Conservation (phyloP, 2,888 invertebrate species). For the Cryptus armator region DNA sequence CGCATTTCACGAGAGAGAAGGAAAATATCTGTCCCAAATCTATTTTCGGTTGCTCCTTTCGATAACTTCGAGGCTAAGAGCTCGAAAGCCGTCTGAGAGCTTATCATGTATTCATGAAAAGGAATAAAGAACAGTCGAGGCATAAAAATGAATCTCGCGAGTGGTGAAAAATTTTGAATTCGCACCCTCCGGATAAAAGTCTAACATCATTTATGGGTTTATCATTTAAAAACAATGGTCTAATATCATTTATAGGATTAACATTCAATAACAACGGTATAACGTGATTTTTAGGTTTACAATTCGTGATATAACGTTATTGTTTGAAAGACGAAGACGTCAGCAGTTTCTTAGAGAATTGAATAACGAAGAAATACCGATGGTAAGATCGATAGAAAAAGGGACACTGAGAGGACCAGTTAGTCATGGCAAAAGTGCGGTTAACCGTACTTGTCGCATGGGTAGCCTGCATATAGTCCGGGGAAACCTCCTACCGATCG, state of each 20-base stretch:
- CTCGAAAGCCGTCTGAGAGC: neutral
- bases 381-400: conserved; percentile 38
- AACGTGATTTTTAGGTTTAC: neutral
- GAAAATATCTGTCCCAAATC: neutral
- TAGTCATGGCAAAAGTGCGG: conserved; percentile 7
- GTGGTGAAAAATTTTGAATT: neutral
- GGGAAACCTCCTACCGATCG: conserved; percentile 55
- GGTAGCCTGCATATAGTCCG: conserved; percentile 35
- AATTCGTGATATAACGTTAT: neutral
- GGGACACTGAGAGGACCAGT: conserved; percentile 25
- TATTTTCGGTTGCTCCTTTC: neutral
- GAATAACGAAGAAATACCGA: neutral
- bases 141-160: neutral
- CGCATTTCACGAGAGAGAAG: neutral
- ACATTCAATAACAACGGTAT: neutral
- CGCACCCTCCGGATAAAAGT: neutral
- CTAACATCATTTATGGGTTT: neutral
- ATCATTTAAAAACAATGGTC: neutral
- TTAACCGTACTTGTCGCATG: conserved; percentile 31
- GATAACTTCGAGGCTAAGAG: neutral
- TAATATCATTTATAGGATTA: neutral
- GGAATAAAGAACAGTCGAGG: neutral
- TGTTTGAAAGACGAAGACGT: neutral
- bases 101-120: conserved; percentile 8
- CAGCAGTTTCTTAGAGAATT: neutral